Evolutionary conservation across 2,888 invertebrate species (phyloP).

Genomic region (Augiades crinisus): DNA sequence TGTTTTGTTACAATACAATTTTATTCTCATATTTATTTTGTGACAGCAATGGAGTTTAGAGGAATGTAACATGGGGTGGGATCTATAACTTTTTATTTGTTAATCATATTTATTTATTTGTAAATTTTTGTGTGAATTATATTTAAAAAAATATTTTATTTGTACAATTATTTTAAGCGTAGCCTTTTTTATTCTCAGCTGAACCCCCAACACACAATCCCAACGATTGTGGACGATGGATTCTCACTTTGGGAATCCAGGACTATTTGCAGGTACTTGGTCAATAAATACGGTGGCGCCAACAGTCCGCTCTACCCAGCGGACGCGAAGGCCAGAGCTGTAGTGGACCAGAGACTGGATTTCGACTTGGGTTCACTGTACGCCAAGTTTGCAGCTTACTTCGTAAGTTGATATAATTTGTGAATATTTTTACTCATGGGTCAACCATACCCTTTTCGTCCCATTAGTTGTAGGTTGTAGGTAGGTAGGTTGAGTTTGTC

Average conservation of each 20-base stretch:
- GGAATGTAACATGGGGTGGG: too few relatives aligned
- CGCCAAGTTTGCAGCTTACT: constrained; percentile 83
- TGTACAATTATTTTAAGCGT: too few relatives aligned
- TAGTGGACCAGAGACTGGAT: constrained; percentile 88
- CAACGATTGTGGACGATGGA: constrained; percentile 90
- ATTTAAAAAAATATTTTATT: too few relatives aligned
- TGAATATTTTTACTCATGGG: neutral
- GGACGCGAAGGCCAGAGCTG: constrained; percentile 85
- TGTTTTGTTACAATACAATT: too few relatives aligned
- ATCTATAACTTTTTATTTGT: too few relatives aligned
- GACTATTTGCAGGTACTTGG: constrained; percentile 88
- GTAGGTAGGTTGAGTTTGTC: too few relatives aligned
- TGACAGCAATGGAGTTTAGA: too few relatives aligned
- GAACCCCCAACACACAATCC: constrained; percentile 91
- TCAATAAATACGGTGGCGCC: constrained; percentile 86
- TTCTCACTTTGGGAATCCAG: constrained; percentile 92
- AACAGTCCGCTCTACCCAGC: constrained; percentile 86
- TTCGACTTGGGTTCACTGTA: constrained; percentile 89
- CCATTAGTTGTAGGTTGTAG: too few relatives aligned
- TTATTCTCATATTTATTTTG: too few relatives aligned
- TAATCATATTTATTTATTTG: neutral
- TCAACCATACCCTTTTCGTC: too few relatives aligned
- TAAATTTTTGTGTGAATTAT: neutral
- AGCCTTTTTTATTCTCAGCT: constrained; percentile 71
- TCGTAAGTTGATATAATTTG: constrained; percentile 73